Evolutionary conservation across 2,113 vertebrate genomes (phyloP).

Genomic region (Spea multiplicata): DNA sequence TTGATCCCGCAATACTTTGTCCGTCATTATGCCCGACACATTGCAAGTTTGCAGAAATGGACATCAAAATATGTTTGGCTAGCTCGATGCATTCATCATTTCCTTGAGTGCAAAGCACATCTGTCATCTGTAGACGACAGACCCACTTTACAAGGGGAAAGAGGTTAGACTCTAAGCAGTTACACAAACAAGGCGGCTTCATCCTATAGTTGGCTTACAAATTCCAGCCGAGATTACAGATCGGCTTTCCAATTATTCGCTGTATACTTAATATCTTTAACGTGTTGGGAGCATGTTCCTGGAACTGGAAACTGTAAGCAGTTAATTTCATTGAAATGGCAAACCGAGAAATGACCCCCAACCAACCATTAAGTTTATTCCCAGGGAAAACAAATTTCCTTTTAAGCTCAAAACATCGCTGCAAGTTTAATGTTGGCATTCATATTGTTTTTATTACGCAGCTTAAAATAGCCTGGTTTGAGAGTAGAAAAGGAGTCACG

Average conservation of each 20-base stretch:
- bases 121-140: too few species aligned
- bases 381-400: background rate
- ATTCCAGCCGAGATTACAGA: background rate
- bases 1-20: too few species aligned
- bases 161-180: too few species aligned
- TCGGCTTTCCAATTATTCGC: conserved; percentile 19
- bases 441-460: conserved; percentile 1
- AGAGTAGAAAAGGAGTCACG: background rate
- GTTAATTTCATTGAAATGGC: conserved; percentile 13
- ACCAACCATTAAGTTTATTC: background rate
- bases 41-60: too few species aligned
- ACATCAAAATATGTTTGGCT: too few species aligned
- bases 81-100: too few species aligned
- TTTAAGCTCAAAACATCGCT: conserved; percentile 1
- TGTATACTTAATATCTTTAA: conserved; percentile 17
- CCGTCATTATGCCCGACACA: too few species aligned
- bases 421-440: background rate
- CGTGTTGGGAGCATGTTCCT: conserved; percentile 20
- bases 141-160: too few species aligned
- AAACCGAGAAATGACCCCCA: background rate
- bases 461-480: conserved; percentile 1
- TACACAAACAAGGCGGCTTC: background rate
- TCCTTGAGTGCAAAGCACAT: too few species aligned
- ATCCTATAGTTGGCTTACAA: background rate
- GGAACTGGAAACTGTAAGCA: background rate